Base-by-base conservation (phyloP, 2,797 vertebrate genomes). In the Psittacula derbiana region DNA sequence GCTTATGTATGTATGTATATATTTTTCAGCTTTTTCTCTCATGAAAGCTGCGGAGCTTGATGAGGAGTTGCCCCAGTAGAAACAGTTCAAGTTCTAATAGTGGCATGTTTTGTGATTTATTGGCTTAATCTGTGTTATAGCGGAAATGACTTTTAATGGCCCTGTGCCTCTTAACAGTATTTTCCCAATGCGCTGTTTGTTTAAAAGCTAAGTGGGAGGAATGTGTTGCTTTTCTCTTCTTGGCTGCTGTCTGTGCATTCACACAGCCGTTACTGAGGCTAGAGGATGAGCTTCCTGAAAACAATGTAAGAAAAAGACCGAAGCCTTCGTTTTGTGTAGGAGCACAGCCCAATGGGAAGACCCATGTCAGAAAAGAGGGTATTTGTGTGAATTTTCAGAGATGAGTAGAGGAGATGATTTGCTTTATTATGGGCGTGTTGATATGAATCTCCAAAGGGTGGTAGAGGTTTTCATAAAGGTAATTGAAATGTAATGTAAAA, bases 201-300 rank as follows among this genome's bases (percentile, higher is more conserved):
- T 87, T 90, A 62, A 53, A 91, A 40, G 27, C 65, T 24, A 78
- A 91, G 85, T 67, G 64, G 80, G 76, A 92, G 93, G 70, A 81
- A 79, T 81, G 69, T 89, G 81, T 73, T 89, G 78, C 89, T 88
- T 86, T 78, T 67, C 58, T 90, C 62, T 50, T 86, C 78, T 76
- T 94, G 92, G 91, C 91, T 80, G 73, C 86, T 78, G 30, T 14
- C 71, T 75, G 12, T 53, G 46, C 41, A 14, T 53, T 92, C 81
- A 53, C 64, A 2, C 74, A 55, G 65, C 30, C 16, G 3, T 90
- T 36, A 9, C 28, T 70, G 81, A 72, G 36, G 40, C 52, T 73
- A 8, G 40, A 71, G 70, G 80, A 69, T 74, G 70, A 84, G 47
- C 25, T 70, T 86, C 80, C 41, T 36, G 61, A 47, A 81, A 74